Evolutionary conservation across 1,140 invertebrate species (phyloP), one percentile per base, ranked within the genome.

Genomic region (Schlechtendalia chinensis): DNA sequence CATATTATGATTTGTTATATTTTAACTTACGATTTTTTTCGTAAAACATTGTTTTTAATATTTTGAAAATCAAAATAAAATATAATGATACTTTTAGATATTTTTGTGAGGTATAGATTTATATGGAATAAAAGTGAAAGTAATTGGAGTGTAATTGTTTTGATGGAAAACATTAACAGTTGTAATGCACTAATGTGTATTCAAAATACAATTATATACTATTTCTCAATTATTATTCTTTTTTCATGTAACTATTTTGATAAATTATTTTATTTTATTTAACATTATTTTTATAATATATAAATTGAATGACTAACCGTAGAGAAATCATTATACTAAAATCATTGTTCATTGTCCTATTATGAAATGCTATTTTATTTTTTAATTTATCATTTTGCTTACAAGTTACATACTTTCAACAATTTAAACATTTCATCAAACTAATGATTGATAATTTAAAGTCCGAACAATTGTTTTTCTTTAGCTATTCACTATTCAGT

Each of bases 361-460:
- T 63, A 27, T 29, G 17, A 10, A 63, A 29, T 32, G 17, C 10
- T 63, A 16, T 32, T 19, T 39, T 32, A 19, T 32, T 29, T 63
- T 32, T 29, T 32, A 17, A 63, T 63, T 32, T 32, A 32, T 63
- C 17, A 32, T 63, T 32, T 67, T 67, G 11, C n/a, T 14, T 47
- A 45, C n/a, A 14, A 22, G 5, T 22, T 45, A 47, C 39, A 47
- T 39, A 39, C 32, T 39, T 39, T 8, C 19, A 19, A 67, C 17
- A n/a, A n/a, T 45, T 67, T 14, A 47, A 67, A 45, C 39, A 47
- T 39, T 19, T 65, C 17, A 65, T 65, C 29, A 39, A 65, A 67
- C 19, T 67, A 45, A 22, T 67, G 32, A 67, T 47, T 47, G 63
- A 67, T 12, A 11, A 45, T 67, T 11, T 6, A 45, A 67, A 45